phyloP scores from a whole-genome alignment of 1,140 invertebrate species.

The Leguminivora glycinivorella region DNA sequence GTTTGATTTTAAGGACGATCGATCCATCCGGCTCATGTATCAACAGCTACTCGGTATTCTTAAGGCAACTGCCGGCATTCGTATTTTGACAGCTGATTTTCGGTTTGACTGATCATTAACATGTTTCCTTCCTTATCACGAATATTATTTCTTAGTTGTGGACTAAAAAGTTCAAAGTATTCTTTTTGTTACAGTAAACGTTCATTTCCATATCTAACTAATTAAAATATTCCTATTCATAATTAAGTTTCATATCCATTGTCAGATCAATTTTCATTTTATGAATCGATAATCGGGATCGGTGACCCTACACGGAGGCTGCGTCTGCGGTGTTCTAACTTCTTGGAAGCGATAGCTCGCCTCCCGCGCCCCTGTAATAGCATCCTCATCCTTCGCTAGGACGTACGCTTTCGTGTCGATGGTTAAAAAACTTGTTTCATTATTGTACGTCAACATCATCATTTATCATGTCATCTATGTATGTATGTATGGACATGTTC shows the following conservation, averaged over 20 bases:
- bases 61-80: background rate
- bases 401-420: slow-evolving; percentile 24
- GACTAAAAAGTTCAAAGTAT: too few relatives aligned
- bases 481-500: background rate
- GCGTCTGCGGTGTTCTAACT: slow-evolving; percentile 44
- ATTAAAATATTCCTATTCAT: background rate
- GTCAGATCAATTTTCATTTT: background rate
- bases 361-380: slow-evolving; percentile 45
- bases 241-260: background rate
- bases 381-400: slow-evolving; percentile 39
- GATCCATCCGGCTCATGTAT: background rate
- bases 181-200: too few relatives aligned
- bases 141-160: too few relatives aligned
- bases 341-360: slow-evolving; percentile 56
- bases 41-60: background rate
- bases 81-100: background rate
- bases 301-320: slow-evolving; percentile 45
- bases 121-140: too few relatives aligned
- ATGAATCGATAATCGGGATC: background rate
- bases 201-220: too few relatives aligned
- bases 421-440: background rate
- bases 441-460: background rate
- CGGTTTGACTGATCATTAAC: background rate
- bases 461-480: background rate
- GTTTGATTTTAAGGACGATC: background rate